phyloP scores from a whole-genome alignment of 2,113 vertebrate species.

The Australoheros scitulus region DNA sequence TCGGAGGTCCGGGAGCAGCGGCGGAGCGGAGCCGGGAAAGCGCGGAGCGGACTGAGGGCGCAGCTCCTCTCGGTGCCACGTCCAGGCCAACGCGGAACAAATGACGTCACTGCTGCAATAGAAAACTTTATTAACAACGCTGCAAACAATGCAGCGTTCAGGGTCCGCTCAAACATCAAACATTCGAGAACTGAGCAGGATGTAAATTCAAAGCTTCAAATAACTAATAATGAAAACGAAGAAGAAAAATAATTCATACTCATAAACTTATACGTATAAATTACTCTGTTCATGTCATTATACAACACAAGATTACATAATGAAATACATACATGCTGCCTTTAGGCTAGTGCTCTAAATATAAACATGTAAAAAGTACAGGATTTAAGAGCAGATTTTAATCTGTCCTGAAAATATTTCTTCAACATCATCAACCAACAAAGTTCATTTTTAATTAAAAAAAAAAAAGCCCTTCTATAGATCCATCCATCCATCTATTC shows the following conservation, averaged over 20 bases:
- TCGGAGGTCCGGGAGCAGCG: not conserved
- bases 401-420: not conserved
- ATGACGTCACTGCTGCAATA: conserved; percentile 63
- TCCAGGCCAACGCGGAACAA: conserved; percentile 79
- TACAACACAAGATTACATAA: not conserved
- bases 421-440: not conserved
- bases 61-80: conserved; percentile 70
- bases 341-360: not conserved
- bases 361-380: not conserved
- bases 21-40: not conserved
- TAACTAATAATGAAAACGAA: too few relatives aligned
- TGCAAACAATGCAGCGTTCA: not conserved
- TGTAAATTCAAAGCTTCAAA: too few relatives aligned
- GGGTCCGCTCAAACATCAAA: accelerated
- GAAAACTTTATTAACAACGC: conserved; percentile 54
- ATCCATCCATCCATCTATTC: too few relatives aligned
- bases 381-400: not conserved
- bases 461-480: too few relatives aligned
- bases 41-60: conserved; percentile 24
- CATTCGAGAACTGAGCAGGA: not conserved
- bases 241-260: not conserved
- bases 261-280: not conserved
- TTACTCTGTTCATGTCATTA: not conserved
- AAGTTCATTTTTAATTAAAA: not conserved
- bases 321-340: not conserved